Base-by-base conservation (phyloP, 2,888 invertebrate genomes). In the Gandaritis pyraliata region DNA sequence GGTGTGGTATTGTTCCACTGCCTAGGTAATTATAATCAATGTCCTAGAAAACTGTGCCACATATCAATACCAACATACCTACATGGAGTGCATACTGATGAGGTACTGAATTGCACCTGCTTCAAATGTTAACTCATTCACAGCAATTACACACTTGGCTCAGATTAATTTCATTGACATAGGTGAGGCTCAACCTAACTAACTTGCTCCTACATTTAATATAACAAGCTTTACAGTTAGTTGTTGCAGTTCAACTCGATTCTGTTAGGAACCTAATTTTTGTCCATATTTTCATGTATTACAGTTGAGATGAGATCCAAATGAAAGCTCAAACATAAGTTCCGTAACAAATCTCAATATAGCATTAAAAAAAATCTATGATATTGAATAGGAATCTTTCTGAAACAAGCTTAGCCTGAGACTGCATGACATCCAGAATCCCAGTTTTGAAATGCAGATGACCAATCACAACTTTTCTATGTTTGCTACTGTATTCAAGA, bases 11-110 rank as follows among this genome's bases (percentile, higher is more conserved):
- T 68, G 57, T 63, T 60, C 43, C 33, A 33, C 58, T 61, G 18
- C 59, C 57, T 64, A 60, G 47, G 51, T 61, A 68, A 66, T 68
- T 65, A 54, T 61, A 68, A 66, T 68, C 66, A 64, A 55, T 64
- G 68, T 59, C 64, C 68, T 68, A 68, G 64, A 68, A 70, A 59
- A 29, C 45, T 62, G 65, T 51, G 57, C 65, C 54, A 58, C 58
- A 51, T 52, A 56, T 30, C 43, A 46, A 50, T 46, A 45, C 45
- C 58, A 56, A 54, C 41, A 36, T 5, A 23, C 23, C n/a, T n/a
- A 23, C 6, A 6, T 23, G 6, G 23, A 5, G 23, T 51, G 63
- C 53, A 63, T 58, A 63, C 63, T 51, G 55, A 64, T 59, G 63
- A 56, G 47, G 15, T 23, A 38, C 6, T n/a, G 23, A 23, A 16